Conservation (phyloP, 1,140 invertebrate species). For the Drosophila serrata region DNA sequence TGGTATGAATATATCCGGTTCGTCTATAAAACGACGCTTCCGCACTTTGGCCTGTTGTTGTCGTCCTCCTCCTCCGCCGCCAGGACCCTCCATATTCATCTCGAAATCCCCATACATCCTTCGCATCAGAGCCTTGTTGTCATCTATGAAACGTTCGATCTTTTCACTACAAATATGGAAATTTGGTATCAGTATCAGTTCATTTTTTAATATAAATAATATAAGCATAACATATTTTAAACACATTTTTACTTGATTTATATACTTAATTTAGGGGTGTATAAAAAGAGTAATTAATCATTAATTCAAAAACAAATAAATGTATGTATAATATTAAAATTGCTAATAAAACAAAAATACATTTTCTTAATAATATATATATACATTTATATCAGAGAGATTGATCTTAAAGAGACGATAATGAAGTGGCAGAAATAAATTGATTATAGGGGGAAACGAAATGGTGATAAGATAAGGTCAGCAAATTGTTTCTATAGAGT, state of each 20-base stretch:
- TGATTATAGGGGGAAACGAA: slow-evolving; percentile 11
- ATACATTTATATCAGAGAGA: slow-evolving; percentile 1
- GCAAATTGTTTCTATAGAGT: neutral
- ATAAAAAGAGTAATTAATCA: neutral
- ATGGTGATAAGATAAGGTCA: slow-evolving; percentile 29
- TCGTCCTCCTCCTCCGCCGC: slow-evolving; percentile 85
- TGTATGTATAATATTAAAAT: neutral
- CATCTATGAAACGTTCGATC: slow-evolving; percentile 96
- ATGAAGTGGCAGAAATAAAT: slow-evolving; percentile 31
- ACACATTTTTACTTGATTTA: too few species aligned
- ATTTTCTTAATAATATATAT: neutral
- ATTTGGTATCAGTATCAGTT: neutral
- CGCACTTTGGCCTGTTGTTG: slow-evolving; percentile 86
- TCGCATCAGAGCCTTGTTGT: slow-evolving; percentile 96
- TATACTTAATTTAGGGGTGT: too few species aligned
- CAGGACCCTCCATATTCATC: slow-evolving; percentile 87
- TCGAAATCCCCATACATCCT: slow-evolving; percentile 96
- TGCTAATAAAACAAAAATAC: neutral
- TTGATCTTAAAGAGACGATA: slow-evolving; percentile 4
- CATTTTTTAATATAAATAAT: neutral
- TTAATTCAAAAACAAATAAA: too few species aligned
- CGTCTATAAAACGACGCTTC: slow-evolving; percentile 86
- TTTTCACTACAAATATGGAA: slow-evolving; percentile 88
- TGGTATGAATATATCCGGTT: slow-evolving; percentile 86
- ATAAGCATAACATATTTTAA: too few species aligned